These are phyloP conservation scores for Bombus sibiricus DNA, from an alignment of 1,140 invertebrate genomes.

Conservation along the genomic window DNA sequence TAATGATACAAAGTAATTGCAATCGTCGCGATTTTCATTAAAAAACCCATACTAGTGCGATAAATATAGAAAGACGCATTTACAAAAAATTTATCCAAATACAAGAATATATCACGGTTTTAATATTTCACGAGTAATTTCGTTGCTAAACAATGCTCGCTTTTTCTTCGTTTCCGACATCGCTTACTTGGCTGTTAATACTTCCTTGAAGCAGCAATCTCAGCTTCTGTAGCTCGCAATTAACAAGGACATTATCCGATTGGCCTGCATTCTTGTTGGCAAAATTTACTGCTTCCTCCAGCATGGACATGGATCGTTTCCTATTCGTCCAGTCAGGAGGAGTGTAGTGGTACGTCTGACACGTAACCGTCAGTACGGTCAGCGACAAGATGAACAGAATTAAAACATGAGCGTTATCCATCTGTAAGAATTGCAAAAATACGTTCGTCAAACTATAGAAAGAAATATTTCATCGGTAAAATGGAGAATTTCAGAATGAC, in stretches of 20 bases:
- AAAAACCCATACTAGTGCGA: neutral
- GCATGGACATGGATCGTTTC: slow-evolving; percentile 74
- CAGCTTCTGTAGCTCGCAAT: slow-evolving; percentile 41
- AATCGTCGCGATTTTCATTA: neutral
- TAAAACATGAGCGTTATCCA: slow-evolving; percentile 28
- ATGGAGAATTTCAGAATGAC: neutral
- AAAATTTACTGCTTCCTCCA: slow-evolving; percentile 28
- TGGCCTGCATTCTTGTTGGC: slow-evolving; percentile 8
- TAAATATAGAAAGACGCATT: neutral
- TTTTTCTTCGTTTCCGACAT: neutral
- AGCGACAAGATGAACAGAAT: slow-evolving; percentile 58
- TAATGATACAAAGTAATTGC: neutral
- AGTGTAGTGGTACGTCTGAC: slow-evolving; percentile 89
- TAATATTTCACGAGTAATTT: too few relatives aligned
- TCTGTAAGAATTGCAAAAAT: slow-evolving; percentile 49
- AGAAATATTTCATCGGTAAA: neutral
- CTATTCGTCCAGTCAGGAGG: slow-evolving; percentile 86
- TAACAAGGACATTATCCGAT: slow-evolving; percentile 37
- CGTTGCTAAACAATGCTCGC: neutral
- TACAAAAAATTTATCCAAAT: neutral
- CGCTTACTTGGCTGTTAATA: slow-evolving; percentile 44
- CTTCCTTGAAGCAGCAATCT: slow-evolving; percentile 53
- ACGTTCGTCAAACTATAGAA: neutral
- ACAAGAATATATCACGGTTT: too few relatives aligned
- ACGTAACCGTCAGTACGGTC: slow-evolving; percentile 68